phyloP scores from a whole-genome alignment of 2,888 invertebrate species.

The Cryptophagus acutangulus region DNA sequence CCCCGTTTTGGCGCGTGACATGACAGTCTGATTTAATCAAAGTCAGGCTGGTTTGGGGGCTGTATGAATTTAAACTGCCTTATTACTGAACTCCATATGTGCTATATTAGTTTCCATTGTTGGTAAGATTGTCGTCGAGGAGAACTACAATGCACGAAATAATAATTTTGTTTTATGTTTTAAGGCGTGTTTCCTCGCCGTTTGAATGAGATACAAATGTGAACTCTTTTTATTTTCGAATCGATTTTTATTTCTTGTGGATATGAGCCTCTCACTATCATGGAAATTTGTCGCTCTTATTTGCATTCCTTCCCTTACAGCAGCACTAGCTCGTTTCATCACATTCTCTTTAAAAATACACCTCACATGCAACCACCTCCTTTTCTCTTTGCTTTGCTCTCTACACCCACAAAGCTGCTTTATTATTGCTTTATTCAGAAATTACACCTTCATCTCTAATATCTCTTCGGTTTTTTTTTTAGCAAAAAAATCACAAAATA shows the following conservation, averaged over 20 bases:
- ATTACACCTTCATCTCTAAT: no score
- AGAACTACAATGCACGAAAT: constrained; percentile 21
- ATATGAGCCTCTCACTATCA: no score
- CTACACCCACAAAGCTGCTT: no score
- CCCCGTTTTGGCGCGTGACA: constrained; percentile 33
- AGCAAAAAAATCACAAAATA: no score
- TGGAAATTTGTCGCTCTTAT: no score
- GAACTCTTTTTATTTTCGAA: constrained; percentile 14
- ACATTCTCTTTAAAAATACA: no score
- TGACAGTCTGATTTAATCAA: constrained; percentile 40
- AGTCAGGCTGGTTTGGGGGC: constrained; percentile 29
- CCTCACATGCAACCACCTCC: no score
- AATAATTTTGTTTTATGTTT: constrained; percentile 26
- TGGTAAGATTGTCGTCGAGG: constrained; percentile 20
- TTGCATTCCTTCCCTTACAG: no score
- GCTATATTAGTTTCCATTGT: constrained; percentile 37
- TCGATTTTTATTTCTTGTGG: constrained; percentile 15
- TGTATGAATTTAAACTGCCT: constrained; percentile 41
- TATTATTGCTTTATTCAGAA: no score
- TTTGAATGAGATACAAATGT: constrained; percentile 15
- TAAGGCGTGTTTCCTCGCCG: constrained; percentile 14
- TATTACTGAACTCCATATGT: constrained; percentile 37
- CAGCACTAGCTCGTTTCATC: no score
- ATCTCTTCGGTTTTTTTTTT: no score
- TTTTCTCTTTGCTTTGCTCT: no score